Evolutionary conservation across 2,888 invertebrate genomes (phyloP), one percentile per base, ranked within the genome.

Genomic region (Thalpophila matura): DNA sequence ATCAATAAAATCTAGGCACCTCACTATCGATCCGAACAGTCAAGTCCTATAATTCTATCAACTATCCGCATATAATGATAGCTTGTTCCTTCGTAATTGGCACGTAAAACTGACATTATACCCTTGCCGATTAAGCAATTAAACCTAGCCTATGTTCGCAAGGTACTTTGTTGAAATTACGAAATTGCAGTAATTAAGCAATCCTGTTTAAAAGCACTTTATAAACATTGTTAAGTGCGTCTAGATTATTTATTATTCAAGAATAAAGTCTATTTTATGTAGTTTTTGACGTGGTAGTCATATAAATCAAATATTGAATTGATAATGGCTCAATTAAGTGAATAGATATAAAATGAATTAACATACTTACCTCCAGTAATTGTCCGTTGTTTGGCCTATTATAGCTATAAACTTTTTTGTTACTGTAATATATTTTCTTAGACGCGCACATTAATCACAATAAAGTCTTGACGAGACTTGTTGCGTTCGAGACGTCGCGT

Each of bases 301-400:
- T 64, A 74, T 74, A 74, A 77, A 77, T 74, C 74, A 70, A 67
- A 65, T 51, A 53, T 59, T 62, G 60, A 71, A 71, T 67, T 59
- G 43, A 55, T 76, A 61, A 70, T 67, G 20, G 24, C 18, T 70
- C 59, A 54, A 74, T 64, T 67, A 64, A 10, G 29, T 72, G 56
- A 58, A 58, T 76, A 56, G 43, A 38, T 76, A 59, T 67, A 35
- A 62, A 18, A 4, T 33, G 29, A 4, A 73, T 73, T 67, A 51
- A 67, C 61, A 58, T 73, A 67, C 61, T 55, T 73, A 67, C 56
- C 72, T 57, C 20, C 1, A 20, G 14, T 58, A 56, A 37, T 42
- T 43, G 31, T 56, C 49, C 43, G 42, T 35, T 27, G 42, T 37
- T 49, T 16, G 6, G 16, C 59, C n/a, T 63, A 18, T 9, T 35